These are phyloP conservation scores for Hydrozoanthus tunicans DNA, from an alignment of 64 coral and sea anemone genomes.

Conservation along the genomic window DNA sequence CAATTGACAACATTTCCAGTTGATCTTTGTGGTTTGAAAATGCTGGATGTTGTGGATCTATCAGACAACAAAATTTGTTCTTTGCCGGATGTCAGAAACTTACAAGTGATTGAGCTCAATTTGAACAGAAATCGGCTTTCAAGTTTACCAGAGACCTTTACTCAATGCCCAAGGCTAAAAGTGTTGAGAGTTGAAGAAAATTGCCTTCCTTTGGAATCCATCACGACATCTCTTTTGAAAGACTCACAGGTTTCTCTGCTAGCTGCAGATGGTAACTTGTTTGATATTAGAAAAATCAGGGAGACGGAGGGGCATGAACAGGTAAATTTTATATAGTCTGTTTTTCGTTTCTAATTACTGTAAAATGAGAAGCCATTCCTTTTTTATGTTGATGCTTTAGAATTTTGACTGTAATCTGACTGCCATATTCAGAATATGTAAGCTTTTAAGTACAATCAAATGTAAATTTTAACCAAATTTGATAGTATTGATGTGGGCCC, in stretches of 20 bases:
- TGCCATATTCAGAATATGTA: not conserved
- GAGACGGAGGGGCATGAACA: conserved; percentile 87
- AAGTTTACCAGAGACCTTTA: conserved; percentile 47
- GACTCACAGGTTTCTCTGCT: conserved; percentile 87
- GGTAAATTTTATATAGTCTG: conserved; percentile 46
- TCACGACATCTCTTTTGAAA: conserved; percentile 67
- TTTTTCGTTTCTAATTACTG: not conserved
- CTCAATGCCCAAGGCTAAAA: conserved; percentile 79
- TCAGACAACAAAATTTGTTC: conserved; percentile 82
- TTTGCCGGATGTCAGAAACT: conserved; percentile 69
- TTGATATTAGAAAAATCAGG: conserved; percentile 72
- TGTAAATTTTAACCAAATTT: no score
- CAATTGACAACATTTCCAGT: conserved; percentile 79
- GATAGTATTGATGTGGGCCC: no score
- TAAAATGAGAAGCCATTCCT: not conserved
- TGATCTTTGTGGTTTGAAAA: conserved; percentile 65
- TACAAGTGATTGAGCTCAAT: conserved; percentile 89
- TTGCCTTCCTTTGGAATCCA: conserved; percentile 69
- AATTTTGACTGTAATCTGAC: not conserved
- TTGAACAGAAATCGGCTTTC: conserved; percentile 86
- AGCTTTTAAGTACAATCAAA: no score
- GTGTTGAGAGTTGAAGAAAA: conserved; percentile 91
- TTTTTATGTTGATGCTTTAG: not conserved
- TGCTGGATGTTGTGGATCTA: conserved; percentile 82
- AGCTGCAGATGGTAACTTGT: conserved; percentile 89